Percentiles rank a stretch among this genome's conserved stretches.
Conservation (phyloP, 1,140 invertebrate species). For the Agrypnia vestita region DNA sequence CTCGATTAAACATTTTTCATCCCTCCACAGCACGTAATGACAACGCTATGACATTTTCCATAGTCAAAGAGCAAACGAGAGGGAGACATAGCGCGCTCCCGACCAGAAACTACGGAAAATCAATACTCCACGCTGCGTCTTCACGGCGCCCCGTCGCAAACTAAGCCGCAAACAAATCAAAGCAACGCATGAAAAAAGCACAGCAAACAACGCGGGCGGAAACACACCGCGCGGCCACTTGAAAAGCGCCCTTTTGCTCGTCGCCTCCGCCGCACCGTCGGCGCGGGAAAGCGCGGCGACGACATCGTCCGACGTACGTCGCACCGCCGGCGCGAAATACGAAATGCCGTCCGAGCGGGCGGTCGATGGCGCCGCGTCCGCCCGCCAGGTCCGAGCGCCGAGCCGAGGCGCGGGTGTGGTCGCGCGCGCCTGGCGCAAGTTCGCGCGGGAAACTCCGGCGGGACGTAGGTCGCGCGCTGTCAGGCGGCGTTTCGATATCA, state of each 20-base stretch:
- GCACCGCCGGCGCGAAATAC: background rate
- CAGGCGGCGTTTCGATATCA: background rate
- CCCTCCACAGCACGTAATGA: background rate
- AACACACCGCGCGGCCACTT: background rate
- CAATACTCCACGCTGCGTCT: conserved; percentile 15
- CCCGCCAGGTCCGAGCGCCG: no score
- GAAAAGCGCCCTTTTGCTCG: background rate
- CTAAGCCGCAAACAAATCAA: background rate
- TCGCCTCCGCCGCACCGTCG: background rate
- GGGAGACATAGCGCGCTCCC: background rate
- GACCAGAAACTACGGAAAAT: background rate
- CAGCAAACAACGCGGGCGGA: background rate
- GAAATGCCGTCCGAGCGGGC: background rate
- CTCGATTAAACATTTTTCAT: background rate
- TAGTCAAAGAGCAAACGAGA: conserved; percentile 7
- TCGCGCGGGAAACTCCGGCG: background rate
- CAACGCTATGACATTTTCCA: conserved; percentile 18
- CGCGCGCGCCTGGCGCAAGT: background rate
- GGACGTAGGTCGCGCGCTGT: conserved; percentile 1
- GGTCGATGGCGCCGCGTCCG: no score
- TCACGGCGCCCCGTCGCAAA: background rate
- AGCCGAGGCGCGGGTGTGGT: background rate
- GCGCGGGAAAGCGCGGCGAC: background rate
- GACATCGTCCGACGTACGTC: background rate
- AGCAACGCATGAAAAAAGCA: background rate